phyloP scores from a whole-genome alignment of 2,797 vertebrate genomes.

The Enteromius argenteus region DNA sequence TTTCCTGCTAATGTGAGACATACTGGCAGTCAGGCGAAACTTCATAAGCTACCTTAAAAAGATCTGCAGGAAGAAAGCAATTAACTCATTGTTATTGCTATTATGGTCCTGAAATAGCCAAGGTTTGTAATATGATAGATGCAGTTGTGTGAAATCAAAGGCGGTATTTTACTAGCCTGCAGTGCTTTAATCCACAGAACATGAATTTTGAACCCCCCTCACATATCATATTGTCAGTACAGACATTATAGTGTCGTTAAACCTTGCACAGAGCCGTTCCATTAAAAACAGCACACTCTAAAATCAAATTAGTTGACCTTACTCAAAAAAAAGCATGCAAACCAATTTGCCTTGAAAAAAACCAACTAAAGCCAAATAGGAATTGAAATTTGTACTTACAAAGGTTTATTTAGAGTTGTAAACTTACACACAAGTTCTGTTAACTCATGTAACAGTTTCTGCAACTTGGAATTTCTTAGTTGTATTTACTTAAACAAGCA shows the following conservation, averaged over 20 bases:
- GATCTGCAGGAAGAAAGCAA: slow-evolving; percentile 44
- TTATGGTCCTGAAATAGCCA: slow-evolving; percentile 25
- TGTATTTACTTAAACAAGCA: no score
- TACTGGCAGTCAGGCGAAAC: slow-evolving; percentile 18
- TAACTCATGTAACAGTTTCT: no score
- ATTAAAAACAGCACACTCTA: slow-evolving; percentile 18
- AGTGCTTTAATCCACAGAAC: slow-evolving; percentile 12
- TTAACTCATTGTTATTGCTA: slow-evolving; percentile 36
- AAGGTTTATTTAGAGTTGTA: no score
- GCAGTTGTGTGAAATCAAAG: slow-evolving; percentile 21
- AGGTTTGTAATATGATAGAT: slow-evolving; percentile 5
- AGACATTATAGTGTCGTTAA: slow-evolving; percentile 43
- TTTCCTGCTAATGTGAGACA: slow-evolving; percentile 24
- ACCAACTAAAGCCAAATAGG: no score
- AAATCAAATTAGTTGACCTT: no score
- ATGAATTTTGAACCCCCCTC: neutral
- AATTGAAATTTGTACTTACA: no score
- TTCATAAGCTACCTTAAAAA: slow-evolving; percentile 43
- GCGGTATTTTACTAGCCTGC: neutral
- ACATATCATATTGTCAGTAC: slow-evolving; percentile 40
- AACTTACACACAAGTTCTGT: no score
- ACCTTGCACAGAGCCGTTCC: slow-evolving; percentile 17
- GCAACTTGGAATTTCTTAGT: no score
- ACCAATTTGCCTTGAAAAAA: no score
- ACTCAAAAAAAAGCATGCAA: no score